Percentiles rank a stretch among this genome's conserved stretches.
Conservation (phyloP, 2,797 vertebrate species). For the Scyliorhinus canicula region DNA sequence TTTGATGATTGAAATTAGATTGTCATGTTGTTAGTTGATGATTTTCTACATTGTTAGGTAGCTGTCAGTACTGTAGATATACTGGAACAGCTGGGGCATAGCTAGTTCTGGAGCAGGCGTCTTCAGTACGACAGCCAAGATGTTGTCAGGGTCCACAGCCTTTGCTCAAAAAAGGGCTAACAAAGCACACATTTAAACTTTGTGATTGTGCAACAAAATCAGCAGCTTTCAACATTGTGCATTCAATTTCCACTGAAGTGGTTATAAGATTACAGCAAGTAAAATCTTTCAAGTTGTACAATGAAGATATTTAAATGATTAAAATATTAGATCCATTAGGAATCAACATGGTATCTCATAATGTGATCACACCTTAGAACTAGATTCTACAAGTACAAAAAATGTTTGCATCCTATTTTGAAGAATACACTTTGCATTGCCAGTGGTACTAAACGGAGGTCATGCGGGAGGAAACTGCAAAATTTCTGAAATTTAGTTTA, state of each 20-base stretch:
- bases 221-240: neutral
- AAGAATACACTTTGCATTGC: neutral
- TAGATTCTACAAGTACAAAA: neutral
- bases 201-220: neutral
- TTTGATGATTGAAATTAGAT: no score
- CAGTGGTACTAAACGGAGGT: neutral
- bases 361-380: no score
- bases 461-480: neutral
- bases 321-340: neutral
- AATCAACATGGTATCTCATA: neutral
- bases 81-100: no score
- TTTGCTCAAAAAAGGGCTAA: neutral
- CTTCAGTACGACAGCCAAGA: no score
- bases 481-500: neutral
- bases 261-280: neutral
- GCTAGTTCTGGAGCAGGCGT: no score
- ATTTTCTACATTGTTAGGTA: no score
- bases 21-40: no score
- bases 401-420: neutral
- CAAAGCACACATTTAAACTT: neutral
- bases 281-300: neutral
- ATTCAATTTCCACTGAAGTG: neutral
- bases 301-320: neutral
- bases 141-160: no score
- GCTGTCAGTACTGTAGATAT: no score